Base-by-base conservation (phyloP, 2,888 invertebrate genomes). In the Augochlorella aurata region DNA sequence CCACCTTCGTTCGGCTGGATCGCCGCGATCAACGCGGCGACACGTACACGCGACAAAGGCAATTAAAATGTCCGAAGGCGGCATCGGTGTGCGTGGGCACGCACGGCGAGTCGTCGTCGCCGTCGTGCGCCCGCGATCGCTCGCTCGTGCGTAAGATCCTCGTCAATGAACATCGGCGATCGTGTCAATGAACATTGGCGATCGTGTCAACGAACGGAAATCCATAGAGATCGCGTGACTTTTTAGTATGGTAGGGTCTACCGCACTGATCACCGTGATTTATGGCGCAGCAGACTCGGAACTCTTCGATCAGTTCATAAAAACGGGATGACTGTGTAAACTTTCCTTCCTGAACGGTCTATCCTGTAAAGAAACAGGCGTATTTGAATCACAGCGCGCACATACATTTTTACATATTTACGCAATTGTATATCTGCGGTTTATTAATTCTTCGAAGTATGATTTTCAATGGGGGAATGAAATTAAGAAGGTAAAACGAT, bases 1-100 rank as follows among this genome's bases (percentile, higher is more conserved):
- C 24, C 54, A 44, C 52, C 52, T 50, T 45, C 18, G 38, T 9
- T 21, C 38, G 21, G n/a, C 0, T n/a, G 58, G n/a, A 71, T 67
- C 58, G 54, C 38, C 29, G 47, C 65, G 49, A 66, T 75, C 58
- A 21, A 68, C 29, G 50, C 72, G 61, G 38, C 38, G 77, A 69
- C 85, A 79, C 77, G 63, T 77, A 44, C 44, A n/a, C 45, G 63
- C 29, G 66, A 47, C 50, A 49, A 54, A 79, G 71, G 67, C 68
- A 83, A 80, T 83, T 83, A 85, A 74, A 76, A 71, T 24, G 67
- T 50, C 61, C 58, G 65, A 77, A 74, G 82, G 67, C 61, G 12
- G 14, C 16, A 77, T 71, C 54, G 68, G 10, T 54, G 73, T 71
- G 78, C 78, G 76, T 76, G 68, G 81, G 29, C 74, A 75, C 73